Base-by-base conservation (phyloP, 1,140 invertebrate genomes). In the Pemphigus obesinymphae region DNA sequence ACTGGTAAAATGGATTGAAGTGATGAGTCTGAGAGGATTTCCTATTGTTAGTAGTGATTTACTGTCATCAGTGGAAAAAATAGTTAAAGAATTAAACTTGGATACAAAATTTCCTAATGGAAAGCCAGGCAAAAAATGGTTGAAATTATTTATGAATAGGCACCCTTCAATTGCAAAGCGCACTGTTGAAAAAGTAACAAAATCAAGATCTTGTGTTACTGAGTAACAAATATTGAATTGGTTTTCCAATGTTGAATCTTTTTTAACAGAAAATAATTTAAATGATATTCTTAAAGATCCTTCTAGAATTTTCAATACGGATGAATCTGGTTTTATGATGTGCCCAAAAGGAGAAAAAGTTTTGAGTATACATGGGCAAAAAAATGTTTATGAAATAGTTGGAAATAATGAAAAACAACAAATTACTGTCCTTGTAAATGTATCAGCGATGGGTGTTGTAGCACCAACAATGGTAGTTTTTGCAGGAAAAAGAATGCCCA, bases 161-260 rank as follows among this genome's bases (percentile, higher is more conserved):
- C 84, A 87, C 83, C 84, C 85, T 58, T 70, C 83, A 68, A 82
- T 87, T 20, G 73, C 78, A 26, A 31, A 50, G 17, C 82, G 86
- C 81, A 83, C 82, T 40, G 13, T 84, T 31, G 84, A 87, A 83
- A 84, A 83, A 66, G 84, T 86, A 26, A 86, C 84, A 7, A 63
- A 82, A 8, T 73, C 83, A 17, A 84, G 85, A 81, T 76, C 85
- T 17, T 76, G 53, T 43, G 84, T 86, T 8, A 82, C 83, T 20
- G 83, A 85, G 82, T 72, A 83, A 48, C 82, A 85, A 82, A 85
- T 87, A 20, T 83, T 82, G 83, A 82, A 83, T 17, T 87, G 85
- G 86, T 86, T 86, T 84, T 11, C 26, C 20, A 68, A 86, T 78
- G 73, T 85, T 63, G 72, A 85, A 72, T 76, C 76, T 13, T 86